Percentiles rank a stretch among this genome's conserved stretches.
Evolutionary conservation across 2,797 vertebrate genomes (phyloP).

Genomic region (Semotilus atromaculatus): DNA sequence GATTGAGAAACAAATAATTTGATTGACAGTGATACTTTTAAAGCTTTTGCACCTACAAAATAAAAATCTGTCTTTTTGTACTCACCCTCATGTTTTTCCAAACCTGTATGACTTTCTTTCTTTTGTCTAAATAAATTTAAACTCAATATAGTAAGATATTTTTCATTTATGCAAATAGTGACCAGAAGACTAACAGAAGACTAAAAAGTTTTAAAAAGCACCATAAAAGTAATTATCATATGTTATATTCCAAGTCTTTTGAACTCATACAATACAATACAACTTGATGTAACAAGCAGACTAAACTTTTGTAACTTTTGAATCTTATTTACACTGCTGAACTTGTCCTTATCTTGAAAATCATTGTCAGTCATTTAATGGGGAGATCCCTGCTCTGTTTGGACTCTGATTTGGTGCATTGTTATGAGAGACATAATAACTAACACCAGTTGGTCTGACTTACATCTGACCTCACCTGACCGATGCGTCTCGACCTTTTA

Average conservation of each 20-base stretch:
- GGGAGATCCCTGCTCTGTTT: conserved; percentile 20
- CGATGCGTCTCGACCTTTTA: background rate
- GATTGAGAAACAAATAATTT: conserved; percentile 7
- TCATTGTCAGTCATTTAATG: background rate
- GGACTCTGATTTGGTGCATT: background rate
- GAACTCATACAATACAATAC: background rate
- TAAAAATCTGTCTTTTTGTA: background rate
- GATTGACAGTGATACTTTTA: conserved; percentile 7
- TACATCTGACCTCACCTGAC: background rate
- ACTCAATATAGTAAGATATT: no score
- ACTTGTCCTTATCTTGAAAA: background rate
- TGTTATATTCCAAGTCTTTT: background rate
- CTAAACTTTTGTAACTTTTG: background rate
- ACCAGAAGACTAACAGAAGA: background rate
- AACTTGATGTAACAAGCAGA: background rate
- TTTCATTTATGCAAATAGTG: background rate
- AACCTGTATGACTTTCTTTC: background rate
- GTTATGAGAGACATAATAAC: background rate
- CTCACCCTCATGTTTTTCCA: no score
- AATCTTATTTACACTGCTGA: background rate
- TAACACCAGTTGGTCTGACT: background rate
- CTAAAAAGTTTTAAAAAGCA: background rate
- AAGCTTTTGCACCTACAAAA: background rate
- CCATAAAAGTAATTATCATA: background rate
- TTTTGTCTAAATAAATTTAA: no score